Evolutionary conservation across 2,113 vertebrate species (phyloP).

Genomic region (Gambusia holbrooki): DNA sequence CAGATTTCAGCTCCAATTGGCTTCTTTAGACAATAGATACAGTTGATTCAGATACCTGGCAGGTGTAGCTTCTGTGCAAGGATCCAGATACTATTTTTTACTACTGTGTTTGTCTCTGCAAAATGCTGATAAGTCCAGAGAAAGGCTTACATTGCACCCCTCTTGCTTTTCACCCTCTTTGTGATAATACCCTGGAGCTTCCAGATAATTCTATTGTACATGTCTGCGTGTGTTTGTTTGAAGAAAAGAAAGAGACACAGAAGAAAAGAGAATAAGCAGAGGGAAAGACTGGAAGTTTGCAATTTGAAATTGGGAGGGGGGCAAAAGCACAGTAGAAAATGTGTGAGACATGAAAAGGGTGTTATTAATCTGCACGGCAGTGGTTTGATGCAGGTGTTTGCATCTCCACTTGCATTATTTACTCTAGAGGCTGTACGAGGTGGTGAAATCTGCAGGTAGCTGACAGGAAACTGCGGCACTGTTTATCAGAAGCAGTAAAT

Average conservation of each 20-base stretch:
- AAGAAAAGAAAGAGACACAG: constrained; percentile 11
- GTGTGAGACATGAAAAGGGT: constrained; percentile 17
- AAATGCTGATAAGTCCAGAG: constrained; percentile 73
- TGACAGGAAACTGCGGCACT: constrained; percentile 23
- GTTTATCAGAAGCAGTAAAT: constrained; percentile 65
- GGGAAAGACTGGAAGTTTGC: constrained; percentile 30
- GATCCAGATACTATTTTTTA: constrained; percentile 34
- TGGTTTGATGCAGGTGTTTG: constrained; percentile 49
- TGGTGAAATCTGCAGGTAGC: constrained; percentile 56
- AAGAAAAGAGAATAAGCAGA: constrained; percentile 32
- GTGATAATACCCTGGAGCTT: constrained; percentile 52
- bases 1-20: constrained; percentile 16
- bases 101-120: constrained; percentile 55
- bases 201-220: constrained; percentile 37
- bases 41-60: constrained; percentile 38
- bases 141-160: constrained; percentile 48
- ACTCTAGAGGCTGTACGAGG: constrained; percentile 35
- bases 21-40: constrained; percentile 50
- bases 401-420: constrained; percentile 57
- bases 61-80: constrained; percentile 16
- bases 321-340: constrained; percentile 30
- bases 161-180: constrained; percentile 10
- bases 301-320: constrained; percentile 45
- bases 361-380: constrained; percentile 56
- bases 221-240: constrained; percentile 9